Evolutionary conservation across 1,140 invertebrate species (phyloP).

Genomic region (Drosophila obscura): DNA sequence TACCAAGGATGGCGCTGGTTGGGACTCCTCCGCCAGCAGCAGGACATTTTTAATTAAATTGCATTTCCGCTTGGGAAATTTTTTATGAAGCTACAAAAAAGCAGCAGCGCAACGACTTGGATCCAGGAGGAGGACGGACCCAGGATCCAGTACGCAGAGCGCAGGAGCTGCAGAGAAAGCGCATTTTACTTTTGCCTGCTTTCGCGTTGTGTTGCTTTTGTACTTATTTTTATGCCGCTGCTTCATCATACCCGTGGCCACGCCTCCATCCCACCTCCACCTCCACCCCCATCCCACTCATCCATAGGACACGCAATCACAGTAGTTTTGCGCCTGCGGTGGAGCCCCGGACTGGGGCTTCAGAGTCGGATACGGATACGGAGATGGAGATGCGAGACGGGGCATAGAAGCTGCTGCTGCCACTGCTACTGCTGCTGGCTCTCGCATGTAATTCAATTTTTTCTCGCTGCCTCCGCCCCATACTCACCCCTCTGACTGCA

Average conservation of each 20-base stretch:
- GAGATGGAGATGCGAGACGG: not conserved
- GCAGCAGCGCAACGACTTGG: conserved; percentile 7
- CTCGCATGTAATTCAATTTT: conserved; percentile 80
- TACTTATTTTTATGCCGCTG: conserved; percentile 73
- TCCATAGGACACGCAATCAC: conserved; percentile 61
- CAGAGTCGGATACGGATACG: conserved; percentile 23
- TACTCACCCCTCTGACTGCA: not conserved
- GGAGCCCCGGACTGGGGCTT: conserved; percentile 27
- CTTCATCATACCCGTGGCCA: conserved; percentile 69
- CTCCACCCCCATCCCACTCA: not conserved
- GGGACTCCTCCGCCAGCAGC: conserved; percentile 59
- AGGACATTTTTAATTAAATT: conserved; percentile 82
- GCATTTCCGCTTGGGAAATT: conserved; percentile 82
- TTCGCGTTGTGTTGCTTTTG: conserved; percentile 56
- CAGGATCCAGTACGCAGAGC: not conserved
- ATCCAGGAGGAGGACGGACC: not conserved
- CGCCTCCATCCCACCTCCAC: conserved; percentile 19
- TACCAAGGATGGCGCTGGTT: conserved; percentile 3
- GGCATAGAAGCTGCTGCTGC: conserved; percentile 26
- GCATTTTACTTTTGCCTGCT: conserved; percentile 57
- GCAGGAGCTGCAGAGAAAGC: conserved; percentile 23
- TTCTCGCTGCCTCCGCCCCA: conserved; percentile 33
- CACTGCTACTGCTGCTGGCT: too few species aligned
- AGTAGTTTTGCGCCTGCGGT: conserved; percentile 79
- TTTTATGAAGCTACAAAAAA: conserved; percentile 80